A percentile compares a stretch with the other conserved stretches of the same genome.
Evolutionary conservation across 2,113 vertebrate genomes (phyloP).

Genomic region (Halichoerus grypus): DNA sequence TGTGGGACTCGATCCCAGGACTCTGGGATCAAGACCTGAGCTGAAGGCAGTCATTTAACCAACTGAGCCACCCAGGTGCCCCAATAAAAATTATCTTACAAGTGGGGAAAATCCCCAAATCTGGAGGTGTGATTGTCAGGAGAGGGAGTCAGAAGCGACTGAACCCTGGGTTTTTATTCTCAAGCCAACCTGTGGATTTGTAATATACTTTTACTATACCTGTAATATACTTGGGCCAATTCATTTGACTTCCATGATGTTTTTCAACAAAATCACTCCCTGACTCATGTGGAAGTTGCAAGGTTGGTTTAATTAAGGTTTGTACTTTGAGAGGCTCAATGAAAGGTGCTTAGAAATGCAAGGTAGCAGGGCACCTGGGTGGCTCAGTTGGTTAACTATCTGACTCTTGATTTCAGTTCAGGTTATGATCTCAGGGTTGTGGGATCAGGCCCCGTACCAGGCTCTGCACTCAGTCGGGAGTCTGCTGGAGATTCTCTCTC

Average conservation of each 20-base stretch:
- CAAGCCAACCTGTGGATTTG: background rate
- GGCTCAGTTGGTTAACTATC: background rate
- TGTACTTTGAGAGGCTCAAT: constrained; percentile 48
- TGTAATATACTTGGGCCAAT: background rate
- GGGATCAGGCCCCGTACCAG: background rate
- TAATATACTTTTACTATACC: background rate
- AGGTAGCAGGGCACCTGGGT: background rate
- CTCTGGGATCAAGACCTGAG: too few relatives aligned
- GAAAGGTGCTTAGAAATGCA: constrained; percentile 52
- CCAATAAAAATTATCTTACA: constrained; percentile 17
- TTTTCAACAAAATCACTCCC: constrained; percentile 24
- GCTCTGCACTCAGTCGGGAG: background rate
- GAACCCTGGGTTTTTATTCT: constrained; percentile 44
- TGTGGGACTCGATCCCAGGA: too few relatives aligned
- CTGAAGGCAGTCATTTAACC: too few relatives aligned
- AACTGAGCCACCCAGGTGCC: too few relatives aligned
- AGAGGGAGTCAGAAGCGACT: background rate
- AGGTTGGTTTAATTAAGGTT: constrained; percentile 56
- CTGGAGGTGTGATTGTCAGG: background rate
- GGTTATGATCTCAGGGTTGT: background rate
- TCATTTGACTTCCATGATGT: background rate
- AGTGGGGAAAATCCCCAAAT: background rate
- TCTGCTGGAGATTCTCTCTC: background rate
- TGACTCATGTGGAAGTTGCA: background rate
- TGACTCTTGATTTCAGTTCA: background rate